These are phyloP conservation scores for Scelioninae gen. 1 DNA, from an alignment of 2,888 invertebrate species.

Conservation along the genomic window DNA sequence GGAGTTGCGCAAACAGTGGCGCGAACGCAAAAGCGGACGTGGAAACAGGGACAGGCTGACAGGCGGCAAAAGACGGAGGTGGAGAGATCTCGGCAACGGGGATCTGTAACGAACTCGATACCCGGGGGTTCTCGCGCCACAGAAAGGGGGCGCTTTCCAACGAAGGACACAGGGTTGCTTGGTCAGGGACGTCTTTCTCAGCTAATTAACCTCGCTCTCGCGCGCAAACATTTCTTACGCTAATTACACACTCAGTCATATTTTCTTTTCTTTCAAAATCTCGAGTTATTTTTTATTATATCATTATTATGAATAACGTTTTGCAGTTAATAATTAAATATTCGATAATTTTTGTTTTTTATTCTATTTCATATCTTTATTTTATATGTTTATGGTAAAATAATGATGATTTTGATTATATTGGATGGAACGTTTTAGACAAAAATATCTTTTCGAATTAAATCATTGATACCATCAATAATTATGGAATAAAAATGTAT, in stretches of 20 bases:
- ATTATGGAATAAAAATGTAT: too few species aligned
- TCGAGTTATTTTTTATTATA: too few species aligned
- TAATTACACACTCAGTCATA: slow-evolving; percentile 18
- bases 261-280: neutral
- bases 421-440: too few species aligned
- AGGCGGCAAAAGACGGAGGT: slow-evolving; percentile 47
- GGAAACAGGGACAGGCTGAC: slow-evolving; percentile 46
- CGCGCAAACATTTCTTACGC: slow-evolving; percentile 15
- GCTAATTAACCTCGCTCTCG: slow-evolving; percentile 31
- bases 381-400: too few species aligned
- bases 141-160: slow-evolving; percentile 41
- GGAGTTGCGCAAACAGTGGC: slow-evolving; percentile 58
- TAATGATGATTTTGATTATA: too few species aligned
- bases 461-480: too few species aligned
- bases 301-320: too few species aligned
- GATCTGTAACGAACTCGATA: slow-evolving; percentile 64
- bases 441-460: too few species aligned
- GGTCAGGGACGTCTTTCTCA: slow-evolving; percentile 48
- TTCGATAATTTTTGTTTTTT: too few species aligned
- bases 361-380: too few species aligned
- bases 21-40: slow-evolving; percentile 42
- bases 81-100: slow-evolving; percentile 59
- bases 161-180: slow-evolving; percentile 47
- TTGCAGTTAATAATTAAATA: too few species aligned
- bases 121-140: slow-evolving; percentile 37